These are phyloP conservation scores for Polylopha cassiicola DNA, from an alignment of 2,888 invertebrate species.

Conservation along the genomic window DNA sequence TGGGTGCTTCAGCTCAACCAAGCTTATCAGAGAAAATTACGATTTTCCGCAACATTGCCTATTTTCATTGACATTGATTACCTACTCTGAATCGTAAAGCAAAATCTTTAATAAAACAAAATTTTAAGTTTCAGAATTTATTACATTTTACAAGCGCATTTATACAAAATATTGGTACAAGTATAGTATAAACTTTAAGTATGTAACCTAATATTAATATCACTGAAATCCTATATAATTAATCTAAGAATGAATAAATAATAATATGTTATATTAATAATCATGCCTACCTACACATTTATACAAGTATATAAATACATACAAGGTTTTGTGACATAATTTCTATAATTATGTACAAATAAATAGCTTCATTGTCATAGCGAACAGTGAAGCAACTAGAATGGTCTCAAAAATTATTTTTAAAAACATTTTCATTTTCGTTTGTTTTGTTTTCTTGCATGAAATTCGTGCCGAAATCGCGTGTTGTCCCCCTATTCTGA, in stretches of 20 bases:
- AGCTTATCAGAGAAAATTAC: slow-evolving; percentile 14
- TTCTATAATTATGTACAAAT: slow-evolving; percentile 23
- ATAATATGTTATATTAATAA: slow-evolving; percentile 1
- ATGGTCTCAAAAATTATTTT: too few species aligned
- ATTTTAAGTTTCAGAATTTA: slow-evolving; percentile 36
- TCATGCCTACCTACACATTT: slow-evolving; percentile 24
- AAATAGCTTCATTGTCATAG: too few species aligned
- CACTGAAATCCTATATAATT: slow-evolving; percentile 68
- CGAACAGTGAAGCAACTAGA: too few species aligned
- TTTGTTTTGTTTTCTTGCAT: too few species aligned
- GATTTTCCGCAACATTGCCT: too few species aligned
- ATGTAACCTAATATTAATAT: slow-evolving; percentile 50
- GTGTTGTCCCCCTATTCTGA: too few species aligned
- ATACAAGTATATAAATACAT: slow-evolving; percentile 16
- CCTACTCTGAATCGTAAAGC: too few species aligned
- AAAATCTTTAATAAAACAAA: slow-evolving; percentile 9
- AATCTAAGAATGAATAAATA: slow-evolving; percentile 38
- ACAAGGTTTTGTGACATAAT: slow-evolving; percentile 13
- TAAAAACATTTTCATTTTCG: too few species aligned
- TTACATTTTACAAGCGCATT: slow-evolving; percentile 54
- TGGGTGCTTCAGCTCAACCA: slow-evolving; percentile 9
- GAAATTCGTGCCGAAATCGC: too few species aligned
- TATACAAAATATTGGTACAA: slow-evolving; percentile 38
- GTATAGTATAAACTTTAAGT: slow-evolving; percentile 38
- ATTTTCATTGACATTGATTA: too few species aligned